Conservation (phyloP, 2,797 vertebrate species). For the Cetoscarus ocellatus region DNA sequence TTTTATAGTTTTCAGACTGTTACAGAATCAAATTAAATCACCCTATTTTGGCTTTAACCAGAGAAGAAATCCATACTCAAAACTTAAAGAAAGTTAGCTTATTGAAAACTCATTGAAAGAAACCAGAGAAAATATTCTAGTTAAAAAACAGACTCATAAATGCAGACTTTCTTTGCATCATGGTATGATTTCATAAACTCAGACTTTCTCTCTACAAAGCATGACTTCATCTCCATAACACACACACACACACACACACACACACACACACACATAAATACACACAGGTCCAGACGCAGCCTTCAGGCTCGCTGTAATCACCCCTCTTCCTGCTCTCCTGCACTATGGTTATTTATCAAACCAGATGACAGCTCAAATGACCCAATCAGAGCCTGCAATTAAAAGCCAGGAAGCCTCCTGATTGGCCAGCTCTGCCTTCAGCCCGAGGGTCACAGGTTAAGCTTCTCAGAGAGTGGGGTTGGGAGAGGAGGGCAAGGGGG, state of each 20-base stretch:
- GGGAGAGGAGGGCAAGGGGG: background rate
- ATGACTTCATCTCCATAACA: constrained; percentile 19
- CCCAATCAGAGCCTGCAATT: constrained; percentile 71
- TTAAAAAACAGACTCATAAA: background rate
- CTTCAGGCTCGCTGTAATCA: constrained; percentile 56
- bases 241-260: constrained; percentile 16
- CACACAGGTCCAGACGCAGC: constrained; percentile 20
- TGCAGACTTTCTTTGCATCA: background rate
- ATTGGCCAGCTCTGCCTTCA: constrained; percentile 71
- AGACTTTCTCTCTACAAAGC: background rate
- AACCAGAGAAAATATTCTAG: background rate
- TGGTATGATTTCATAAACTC: constrained; percentile 16
- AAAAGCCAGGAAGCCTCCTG: constrained; percentile 74
- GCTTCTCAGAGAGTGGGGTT: constrained; percentile 45
- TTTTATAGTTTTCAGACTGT: too few relatives aligned
- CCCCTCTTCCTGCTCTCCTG: constrained; percentile 55
- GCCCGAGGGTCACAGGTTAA: constrained; percentile 73
- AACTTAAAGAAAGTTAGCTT: too few relatives aligned
- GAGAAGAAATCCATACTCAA: too few relatives aligned
- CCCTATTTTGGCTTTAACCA: too few relatives aligned
- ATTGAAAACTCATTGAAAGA: too few relatives aligned
- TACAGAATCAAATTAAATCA: too few relatives aligned
- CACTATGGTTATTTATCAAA: constrained; percentile 68
- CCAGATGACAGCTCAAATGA: constrained; percentile 65
- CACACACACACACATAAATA: constrained; percentile 18